Percentiles rank a stretch among this genome's conserved stretches.
Evolutionary conservation across 2,113 vertebrate species (phyloP).

Genomic region (Suncus etruscus): DNA sequence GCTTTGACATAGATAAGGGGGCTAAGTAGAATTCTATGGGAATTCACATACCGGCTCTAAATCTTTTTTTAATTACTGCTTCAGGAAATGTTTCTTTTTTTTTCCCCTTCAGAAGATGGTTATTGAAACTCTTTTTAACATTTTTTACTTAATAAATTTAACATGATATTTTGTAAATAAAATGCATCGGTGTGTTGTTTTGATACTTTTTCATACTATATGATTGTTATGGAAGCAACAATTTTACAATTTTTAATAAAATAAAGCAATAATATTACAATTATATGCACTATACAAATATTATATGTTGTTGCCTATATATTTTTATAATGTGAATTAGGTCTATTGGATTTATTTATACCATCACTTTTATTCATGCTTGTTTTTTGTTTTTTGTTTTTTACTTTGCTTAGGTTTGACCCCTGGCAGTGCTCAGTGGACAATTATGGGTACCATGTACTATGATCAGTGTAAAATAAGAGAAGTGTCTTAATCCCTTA

Average conservation of each 20-base stretch:
- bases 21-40: conserved; percentile 70
- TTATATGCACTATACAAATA: too few species aligned
- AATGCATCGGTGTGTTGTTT: background rate
- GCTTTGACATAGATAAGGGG: conserved; percentile 69
- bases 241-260: too few species aligned
- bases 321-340: background rate
- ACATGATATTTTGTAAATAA: background rate
- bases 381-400: too few species aligned
- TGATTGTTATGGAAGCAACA: background rate
- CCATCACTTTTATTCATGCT: too few species aligned
- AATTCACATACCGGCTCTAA: conserved; percentile 60
- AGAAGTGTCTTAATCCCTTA: too few species aligned
- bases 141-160: background rate
- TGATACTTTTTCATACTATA: background rate
- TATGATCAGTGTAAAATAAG: too few species aligned
- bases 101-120: background rate
- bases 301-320: background rate
- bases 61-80: conserved; percentile 64
- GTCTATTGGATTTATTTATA: background rate
- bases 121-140: conserved; percentile 36
- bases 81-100: conserved; percentile 48
- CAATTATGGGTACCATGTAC: too few species aligned
- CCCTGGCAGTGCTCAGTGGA: too few species aligned
- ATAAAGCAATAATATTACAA: too few species aligned
- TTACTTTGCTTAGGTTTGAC: too few species aligned